phyloP scores from a whole-genome alignment of 2,888 invertebrate species.

The Ennomos quercinarius region DNA sequence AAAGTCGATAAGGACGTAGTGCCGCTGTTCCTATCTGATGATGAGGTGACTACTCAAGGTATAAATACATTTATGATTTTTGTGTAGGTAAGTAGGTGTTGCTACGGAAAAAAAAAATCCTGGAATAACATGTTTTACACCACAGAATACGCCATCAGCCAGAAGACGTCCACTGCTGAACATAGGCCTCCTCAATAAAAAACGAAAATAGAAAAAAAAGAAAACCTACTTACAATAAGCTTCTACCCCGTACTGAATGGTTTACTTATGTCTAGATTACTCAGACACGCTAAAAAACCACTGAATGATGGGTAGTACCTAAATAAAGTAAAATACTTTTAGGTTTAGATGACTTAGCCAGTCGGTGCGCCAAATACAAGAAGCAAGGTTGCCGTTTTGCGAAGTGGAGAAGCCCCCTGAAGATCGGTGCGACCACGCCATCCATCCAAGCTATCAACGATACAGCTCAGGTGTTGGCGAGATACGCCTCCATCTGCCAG shows the following conservation, averaged over 20 bases:
- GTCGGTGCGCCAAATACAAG: slow-evolving; percentile 96
- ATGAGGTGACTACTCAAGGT: slow-evolving; percentile 98
- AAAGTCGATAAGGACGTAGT: slow-evolving; percentile 98
- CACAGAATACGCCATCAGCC: too few species aligned
- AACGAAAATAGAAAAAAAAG: too few species aligned
- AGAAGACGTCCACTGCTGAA: too few species aligned
- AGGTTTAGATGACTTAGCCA: slow-evolving; percentile 95
- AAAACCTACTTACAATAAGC: too few species aligned
- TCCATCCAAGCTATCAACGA: slow-evolving; percentile 94
- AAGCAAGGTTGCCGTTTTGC: slow-evolving; percentile 98
- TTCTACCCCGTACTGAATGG: too few species aligned
- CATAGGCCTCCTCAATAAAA: too few species aligned
- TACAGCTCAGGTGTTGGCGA: slow-evolving; percentile 96
- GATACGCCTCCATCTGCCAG: slow-evolving; percentile 97
- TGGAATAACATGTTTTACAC: too few species aligned
- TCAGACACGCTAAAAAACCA: too few species aligned
- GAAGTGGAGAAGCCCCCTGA: slow-evolving; percentile 97
- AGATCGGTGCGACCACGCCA: slow-evolving; percentile 94
- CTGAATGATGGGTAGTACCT: too few species aligned
- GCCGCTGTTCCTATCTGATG: slow-evolving; percentile 94
- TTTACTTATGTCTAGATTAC: too few species aligned
- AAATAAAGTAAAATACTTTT: slow-evolving; percentile 12
- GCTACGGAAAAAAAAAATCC: too few species aligned
- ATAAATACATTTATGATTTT: slow-evolving; percentile 50
- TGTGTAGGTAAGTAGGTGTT: neutral